Conservation (phyloP, 92 coral and sea anemone genomes). For the Epizoanthus illoricatus region DNA sequence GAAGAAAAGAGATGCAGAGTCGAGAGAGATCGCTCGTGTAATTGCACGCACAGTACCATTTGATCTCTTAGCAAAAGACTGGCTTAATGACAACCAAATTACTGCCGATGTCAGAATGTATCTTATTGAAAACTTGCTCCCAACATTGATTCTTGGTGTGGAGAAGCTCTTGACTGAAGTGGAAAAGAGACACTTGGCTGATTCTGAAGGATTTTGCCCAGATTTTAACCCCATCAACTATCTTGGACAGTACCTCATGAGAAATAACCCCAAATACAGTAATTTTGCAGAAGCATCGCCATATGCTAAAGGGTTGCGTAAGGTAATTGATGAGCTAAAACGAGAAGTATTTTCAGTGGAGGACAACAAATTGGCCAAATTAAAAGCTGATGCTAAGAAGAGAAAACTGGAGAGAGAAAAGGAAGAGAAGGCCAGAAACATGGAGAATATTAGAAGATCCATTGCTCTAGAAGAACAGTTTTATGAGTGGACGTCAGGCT, state of each 20-base stretch:
- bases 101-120: slow-evolving; percentile 84
- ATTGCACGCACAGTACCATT: slow-evolving; percentile 81
- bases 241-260: slow-evolving; percentile 89
- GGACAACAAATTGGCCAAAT: slow-evolving; percentile 75
- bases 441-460: slow-evolving; percentile 71
- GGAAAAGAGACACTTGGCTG: slow-evolving; percentile 71
- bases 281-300: slow-evolving; percentile 95
- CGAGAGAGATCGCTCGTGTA: slow-evolving; percentile 72
- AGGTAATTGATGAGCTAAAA: slow-evolving; percentile 84
- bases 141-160: slow-evolving; percentile 88
- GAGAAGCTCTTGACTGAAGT: slow-evolving; percentile 91
- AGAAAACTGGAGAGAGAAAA: slow-evolving; percentile 79
- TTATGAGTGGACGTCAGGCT: slow-evolving; percentile 86
- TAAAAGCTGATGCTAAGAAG: slow-evolving; percentile 80
- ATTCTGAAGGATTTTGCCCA: slow-evolving; percentile 76
- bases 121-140: slow-evolving; percentile 80
- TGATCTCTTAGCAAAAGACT: slow-evolving; percentile 88
- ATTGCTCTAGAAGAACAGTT: slow-evolving; percentile 85
- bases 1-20: slow-evolving; percentile 74
- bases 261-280: slow-evolving; percentile 92
- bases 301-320: slow-evolving; percentile 85
- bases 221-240: slow-evolving; percentile 89
- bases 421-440: slow-evolving; percentile 67
- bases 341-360: slow-evolving; percentile 82
- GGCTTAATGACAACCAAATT: slow-evolving; percentile 80